These are phyloP conservation scores for Porites lutea DNA, from an alignment of 64 coral and sea anemone species.

Conservation along the genomic window DNA sequence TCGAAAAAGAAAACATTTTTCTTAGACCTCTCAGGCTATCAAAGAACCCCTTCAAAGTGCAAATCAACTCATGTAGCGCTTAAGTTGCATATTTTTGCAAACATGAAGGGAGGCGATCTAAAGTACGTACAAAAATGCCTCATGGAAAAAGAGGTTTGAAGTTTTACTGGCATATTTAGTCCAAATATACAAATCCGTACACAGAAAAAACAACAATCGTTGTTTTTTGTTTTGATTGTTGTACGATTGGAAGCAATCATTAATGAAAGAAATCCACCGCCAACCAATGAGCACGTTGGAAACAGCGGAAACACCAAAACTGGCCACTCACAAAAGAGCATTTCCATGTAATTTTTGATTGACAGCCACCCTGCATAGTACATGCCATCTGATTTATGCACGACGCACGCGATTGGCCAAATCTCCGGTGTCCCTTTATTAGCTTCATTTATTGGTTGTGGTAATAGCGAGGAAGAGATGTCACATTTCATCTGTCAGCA, in stretches of 20 bases:
- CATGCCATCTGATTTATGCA: conserved; percentile 47
- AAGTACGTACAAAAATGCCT: no score
- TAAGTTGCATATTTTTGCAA: no score
- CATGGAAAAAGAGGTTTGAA: no score
- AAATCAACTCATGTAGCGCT: no score
- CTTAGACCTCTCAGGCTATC: not conserved
- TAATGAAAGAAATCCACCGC: conserved; percentile 1
- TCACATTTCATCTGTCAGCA: conserved; percentile 61
- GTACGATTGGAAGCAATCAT: not conserved
- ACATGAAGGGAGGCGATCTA: no score
- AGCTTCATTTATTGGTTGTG: conserved; percentile 46
- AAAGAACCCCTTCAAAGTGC: not conserved
- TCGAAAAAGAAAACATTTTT: not conserved
- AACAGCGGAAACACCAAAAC: conserved; percentile 1
- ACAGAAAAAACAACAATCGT: not conserved
- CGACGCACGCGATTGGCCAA: not conserved
- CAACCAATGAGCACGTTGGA: not conserved
- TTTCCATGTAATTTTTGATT: conserved; percentile 25
- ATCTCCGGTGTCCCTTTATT: conserved; percentile 22
- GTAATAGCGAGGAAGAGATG: conserved; percentile 42
- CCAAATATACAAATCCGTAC: not conserved
- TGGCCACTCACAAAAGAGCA: conserved; percentile 21
- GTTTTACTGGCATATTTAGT: not conserved
- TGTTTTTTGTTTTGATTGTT: conserved; percentile 28
- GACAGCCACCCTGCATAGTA: not conserved